phyloP scores from a whole-genome alignment of 2,888 invertebrate species.

The Leucoptera coffeella region DNA sequence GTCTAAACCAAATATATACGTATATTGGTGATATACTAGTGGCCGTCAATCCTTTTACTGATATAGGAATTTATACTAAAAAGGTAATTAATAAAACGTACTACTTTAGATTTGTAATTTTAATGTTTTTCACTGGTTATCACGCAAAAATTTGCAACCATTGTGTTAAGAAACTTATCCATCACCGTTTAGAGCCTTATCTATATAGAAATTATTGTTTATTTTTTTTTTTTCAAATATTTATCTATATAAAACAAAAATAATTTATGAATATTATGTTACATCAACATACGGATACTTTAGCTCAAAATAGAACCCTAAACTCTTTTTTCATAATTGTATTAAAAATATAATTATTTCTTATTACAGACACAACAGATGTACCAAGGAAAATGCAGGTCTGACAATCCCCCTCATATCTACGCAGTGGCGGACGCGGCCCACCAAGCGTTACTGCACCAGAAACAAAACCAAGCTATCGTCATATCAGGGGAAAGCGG shows the following conservation, averaged over 20 bases:
- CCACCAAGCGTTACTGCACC: conserved; percentile 72
- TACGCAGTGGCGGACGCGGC: conserved; percentile 76
- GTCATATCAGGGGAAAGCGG: conserved; percentile 80
- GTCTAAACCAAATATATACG: conserved; percentile 69
- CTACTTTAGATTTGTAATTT: not conserved
- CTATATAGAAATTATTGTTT: no score
- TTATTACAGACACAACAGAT: conserved; percentile 60
- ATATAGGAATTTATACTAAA: conserved; percentile 66
- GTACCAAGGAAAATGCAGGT: conserved; percentile 62
- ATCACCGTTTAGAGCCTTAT: no score
- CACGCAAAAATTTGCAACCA: no score
- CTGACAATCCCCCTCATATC: conserved; percentile 73
- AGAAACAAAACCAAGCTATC: conserved; percentile 68
- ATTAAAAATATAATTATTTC: no score
- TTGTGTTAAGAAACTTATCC: no score
- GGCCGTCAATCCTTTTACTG: conserved; percentile 73
- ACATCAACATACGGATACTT: no score
- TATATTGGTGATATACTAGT: conserved; percentile 78
- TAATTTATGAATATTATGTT: no score
- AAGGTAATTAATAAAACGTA: conserved; percentile 31
- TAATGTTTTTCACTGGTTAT: no score
- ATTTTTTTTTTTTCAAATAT: no score
- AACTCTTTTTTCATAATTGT: no score
- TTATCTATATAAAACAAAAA: no score
- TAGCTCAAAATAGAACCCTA: no score